phyloP scores from a whole-genome alignment of 2,888 invertebrate genomes.

The Lycocerus yunnanus region DNA sequence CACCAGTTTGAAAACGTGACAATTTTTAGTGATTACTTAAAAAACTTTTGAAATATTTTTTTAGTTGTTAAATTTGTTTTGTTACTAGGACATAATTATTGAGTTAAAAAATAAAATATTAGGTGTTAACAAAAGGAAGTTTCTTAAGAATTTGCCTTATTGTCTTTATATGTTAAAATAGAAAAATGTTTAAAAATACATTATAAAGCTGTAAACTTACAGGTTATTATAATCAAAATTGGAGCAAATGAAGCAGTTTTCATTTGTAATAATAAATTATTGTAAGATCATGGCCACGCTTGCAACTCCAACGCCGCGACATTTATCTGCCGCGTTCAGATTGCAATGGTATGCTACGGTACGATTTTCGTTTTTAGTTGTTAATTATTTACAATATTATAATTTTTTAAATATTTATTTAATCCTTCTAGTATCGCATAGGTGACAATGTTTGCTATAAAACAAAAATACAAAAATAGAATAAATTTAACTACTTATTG shows the following conservation, averaged over 20 bases:
- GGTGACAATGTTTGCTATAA: too few relatives aligned
- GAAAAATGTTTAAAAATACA: not conserved
- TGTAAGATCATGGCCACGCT: too few relatives aligned
- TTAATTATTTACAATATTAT: not conserved
- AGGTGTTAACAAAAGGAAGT: not conserved
- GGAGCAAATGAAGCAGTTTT: too few relatives aligned
- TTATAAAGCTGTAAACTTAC: too few relatives aligned
- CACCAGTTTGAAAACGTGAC: conserved; percentile 57
- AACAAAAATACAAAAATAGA: too few relatives aligned
- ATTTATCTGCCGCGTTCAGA: too few relatives aligned
- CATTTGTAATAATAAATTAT: not conserved
- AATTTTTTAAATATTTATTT: not conserved
- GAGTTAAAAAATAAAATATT: not conserved
- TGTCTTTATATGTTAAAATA: not conserved
- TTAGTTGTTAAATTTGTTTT: not conserved
- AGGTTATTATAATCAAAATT: too few relatives aligned
- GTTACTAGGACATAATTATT: not conserved
- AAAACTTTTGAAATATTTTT: not conserved
- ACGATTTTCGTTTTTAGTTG: too few relatives aligned
- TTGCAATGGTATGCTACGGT: too few relatives aligned
- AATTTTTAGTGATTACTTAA: not conserved
- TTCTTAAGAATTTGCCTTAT: conserved; percentile 3
- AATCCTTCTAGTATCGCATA: not conserved
- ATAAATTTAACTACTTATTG: not conserved
- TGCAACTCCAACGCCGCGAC: too few relatives aligned